Conservation (phyloP, 2,113 vertebrate species). For the Etheostoma cragini region DNA sequence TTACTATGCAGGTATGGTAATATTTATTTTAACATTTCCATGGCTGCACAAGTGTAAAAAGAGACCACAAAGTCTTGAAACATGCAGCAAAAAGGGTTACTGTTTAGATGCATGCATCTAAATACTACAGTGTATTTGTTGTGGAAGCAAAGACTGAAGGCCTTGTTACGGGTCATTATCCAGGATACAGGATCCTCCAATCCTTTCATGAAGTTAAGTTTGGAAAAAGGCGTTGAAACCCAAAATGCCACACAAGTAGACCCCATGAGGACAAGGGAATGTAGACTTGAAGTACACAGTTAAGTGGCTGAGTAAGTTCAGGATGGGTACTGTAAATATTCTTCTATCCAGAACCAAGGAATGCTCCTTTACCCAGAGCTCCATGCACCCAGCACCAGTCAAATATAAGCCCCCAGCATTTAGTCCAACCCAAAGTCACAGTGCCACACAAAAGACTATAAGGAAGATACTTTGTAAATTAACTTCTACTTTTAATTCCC, state of each 20-base stretch:
- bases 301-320: slow-evolving; percentile 31
- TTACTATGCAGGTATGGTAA: neutral
- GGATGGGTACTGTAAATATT: slow-evolving; percentile 49
- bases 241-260: neutral
- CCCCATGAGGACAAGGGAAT: neutral
- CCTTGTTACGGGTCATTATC: neutral
- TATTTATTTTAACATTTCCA: slow-evolving; percentile 1
- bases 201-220: neutral
- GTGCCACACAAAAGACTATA: slow-evolving; percentile 30
- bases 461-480: slow-evolving; percentile 53
- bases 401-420: slow-evolving; percentile 21
- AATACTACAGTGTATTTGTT: slow-evolving; percentile 3
- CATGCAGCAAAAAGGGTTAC: neutral
- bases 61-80: neutral
- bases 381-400: slow-evolving; percentile 50
- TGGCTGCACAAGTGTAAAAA: neutral
- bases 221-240: neutral
- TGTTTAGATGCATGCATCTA: neutral
- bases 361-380: slow-evolving; percentile 51
- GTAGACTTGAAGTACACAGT: neutral
- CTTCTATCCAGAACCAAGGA: slow-evolving; percentile 46
- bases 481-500: slow-evolving; percentile 32
- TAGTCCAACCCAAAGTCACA: slow-evolving; percentile 11
- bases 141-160: neutral
- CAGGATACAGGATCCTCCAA: neutral